These are phyloP conservation scores for Clistopyga incitator DNA, from an alignment of 2,888 invertebrate genomes.

Conservation along the genomic window DNA sequence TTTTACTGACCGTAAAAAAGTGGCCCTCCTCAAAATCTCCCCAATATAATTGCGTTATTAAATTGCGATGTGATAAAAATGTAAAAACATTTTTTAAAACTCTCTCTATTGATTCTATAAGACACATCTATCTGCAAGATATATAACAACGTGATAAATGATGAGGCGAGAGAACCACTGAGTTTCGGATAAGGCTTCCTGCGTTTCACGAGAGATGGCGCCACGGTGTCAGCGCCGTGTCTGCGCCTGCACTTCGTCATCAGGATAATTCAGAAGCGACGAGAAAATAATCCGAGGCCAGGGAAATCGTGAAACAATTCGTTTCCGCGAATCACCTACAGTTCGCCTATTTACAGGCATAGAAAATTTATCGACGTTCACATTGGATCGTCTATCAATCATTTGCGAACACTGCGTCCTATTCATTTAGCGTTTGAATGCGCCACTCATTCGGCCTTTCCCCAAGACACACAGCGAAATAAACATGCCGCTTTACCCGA, in stretches of 20 bases:
- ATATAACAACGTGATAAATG: slow-evolving; percentile 5
- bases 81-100: neutral
- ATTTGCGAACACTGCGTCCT: slow-evolving; percentile 59
- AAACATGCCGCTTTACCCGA: slow-evolving; percentile 60
- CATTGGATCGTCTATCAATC: slow-evolving; percentile 64
- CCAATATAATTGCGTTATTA: neutral
- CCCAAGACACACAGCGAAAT: slow-evolving; percentile 48
- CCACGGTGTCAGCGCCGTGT: slow-evolving; percentile 65
- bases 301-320: slow-evolving; percentile 36
- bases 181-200: slow-evolving; percentile 66
- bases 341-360: slow-evolving; percentile 33
- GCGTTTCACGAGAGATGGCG: slow-evolving; percentile 74
- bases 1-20: neutral
- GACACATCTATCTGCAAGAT: neutral
- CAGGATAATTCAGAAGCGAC: slow-evolving; percentile 24
- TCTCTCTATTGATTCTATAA: neutral
- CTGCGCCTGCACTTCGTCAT: slow-evolving; percentile 34
- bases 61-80: neutral
- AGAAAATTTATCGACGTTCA: slow-evolving; percentile 65
- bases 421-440: slow-evolving; percentile 63
- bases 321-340: slow-evolving; percentile 20
- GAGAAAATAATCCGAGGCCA: slow-evolving; percentile 14
- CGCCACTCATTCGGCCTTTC: slow-evolving; percentile 51
- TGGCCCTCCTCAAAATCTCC: neutral
- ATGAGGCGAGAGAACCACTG: slow-evolving; percentile 69